phyloP scores from a whole-genome alignment of 2,888 invertebrate species.

The Belgica antarctica region DNA sequence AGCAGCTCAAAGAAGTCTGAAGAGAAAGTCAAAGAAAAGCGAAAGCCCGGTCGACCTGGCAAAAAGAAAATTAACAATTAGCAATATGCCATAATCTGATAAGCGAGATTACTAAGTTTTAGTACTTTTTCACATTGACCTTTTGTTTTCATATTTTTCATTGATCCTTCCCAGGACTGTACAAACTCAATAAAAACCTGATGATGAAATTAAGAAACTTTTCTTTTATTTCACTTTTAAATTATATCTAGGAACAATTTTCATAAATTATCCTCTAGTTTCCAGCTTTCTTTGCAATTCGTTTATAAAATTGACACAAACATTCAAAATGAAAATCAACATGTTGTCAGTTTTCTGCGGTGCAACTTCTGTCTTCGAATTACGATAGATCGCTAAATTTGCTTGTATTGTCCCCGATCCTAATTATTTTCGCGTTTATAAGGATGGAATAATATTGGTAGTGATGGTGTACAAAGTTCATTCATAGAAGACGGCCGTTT shows the following conservation, averaged over 20 bases:
- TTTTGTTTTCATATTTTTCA: background rate
- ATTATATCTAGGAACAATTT: constrained; percentile 12
- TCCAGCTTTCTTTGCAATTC: background rate
- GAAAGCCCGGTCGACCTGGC: constrained; percentile 3
- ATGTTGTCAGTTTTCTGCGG: background rate
- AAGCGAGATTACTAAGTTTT: constrained; percentile 16
- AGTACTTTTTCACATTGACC: no score
- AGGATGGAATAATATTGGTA: background rate
- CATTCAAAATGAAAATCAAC: background rate
- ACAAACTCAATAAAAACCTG: background rate
- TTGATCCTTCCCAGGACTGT: background rate
- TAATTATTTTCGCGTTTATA: background rate
- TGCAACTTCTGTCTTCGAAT: background rate
- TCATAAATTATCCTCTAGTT: constrained; percentile 4
- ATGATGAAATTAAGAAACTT: background rate
- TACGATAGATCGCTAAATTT: background rate
- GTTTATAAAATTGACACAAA: constrained; percentile 7
- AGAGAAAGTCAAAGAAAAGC: background rate
- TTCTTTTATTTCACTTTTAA: background rate
- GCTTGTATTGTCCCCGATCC: background rate
- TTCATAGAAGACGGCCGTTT: no score
- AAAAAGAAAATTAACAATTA: background rate
- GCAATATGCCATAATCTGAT: constrained; percentile 20
- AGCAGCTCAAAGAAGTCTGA: background rate
- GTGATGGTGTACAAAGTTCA: background rate